Percentiles rank a stretch among this genome's conserved stretches.
Evolutionary conservation across 2,888 invertebrate species (phyloP).

Genomic region (Drosophila anomelani): DNA sequence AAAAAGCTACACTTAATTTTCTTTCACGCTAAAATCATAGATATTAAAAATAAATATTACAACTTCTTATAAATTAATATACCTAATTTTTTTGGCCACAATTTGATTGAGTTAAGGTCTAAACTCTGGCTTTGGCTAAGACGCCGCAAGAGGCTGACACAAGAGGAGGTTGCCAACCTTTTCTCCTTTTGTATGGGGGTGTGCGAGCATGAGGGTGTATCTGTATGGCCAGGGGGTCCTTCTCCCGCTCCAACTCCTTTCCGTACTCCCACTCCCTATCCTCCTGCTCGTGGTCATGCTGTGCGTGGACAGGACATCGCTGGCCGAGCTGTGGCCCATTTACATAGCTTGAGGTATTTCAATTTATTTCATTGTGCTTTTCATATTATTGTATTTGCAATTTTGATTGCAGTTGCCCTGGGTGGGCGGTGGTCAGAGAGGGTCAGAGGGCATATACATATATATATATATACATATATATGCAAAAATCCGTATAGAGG

Average conservation of each 20-base stretch:
- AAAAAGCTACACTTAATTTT: too few species aligned
- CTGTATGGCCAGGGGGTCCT: conserved; percentile 29
- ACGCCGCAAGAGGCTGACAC: conserved; percentile 5
- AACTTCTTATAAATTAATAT: too few species aligned
- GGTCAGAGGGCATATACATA: conserved; percentile 41
- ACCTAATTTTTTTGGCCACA: not conserved
- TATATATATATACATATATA: conserved; percentile 9
- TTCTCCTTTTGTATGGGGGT: conserved; percentile 38
- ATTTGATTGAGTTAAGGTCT: not conserved
- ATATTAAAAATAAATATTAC: not conserved
- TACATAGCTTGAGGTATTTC: conserved; percentile 80
- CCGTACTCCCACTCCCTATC: not conserved
- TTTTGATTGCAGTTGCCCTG: conserved; percentile 78
- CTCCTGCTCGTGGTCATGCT: conserved; percentile 28
- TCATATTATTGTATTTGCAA: conserved; percentile 81
- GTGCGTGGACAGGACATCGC: conserved; percentile 48
- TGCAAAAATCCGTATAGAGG: conserved; percentile 62
- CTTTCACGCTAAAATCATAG: too few species aligned
- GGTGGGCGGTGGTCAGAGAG: conserved; percentile 40
- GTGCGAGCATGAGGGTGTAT: conserved; percentile 21
- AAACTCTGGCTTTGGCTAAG: not conserved
- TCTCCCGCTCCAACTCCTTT: conserved; percentile 1
- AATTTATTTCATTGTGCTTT: conserved; percentile 81
- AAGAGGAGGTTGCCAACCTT: conserved; percentile 34
- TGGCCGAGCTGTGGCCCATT: conserved; percentile 55